Evolutionary conservation across 2,113 vertebrate species (phyloP).

Genomic region (Pseudorectes ferrugineus): DNA sequence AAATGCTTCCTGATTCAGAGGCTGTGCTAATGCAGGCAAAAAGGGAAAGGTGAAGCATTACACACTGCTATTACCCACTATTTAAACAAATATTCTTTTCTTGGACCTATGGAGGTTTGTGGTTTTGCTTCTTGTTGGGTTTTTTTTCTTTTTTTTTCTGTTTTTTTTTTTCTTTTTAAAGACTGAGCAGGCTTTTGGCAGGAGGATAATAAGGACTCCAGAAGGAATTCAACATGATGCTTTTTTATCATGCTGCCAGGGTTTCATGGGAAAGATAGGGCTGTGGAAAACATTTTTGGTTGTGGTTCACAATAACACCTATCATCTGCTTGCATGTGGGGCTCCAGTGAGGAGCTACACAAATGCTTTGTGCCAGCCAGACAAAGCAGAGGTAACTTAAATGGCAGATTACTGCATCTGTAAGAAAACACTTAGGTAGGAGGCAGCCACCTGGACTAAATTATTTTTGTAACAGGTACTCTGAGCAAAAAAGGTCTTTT

Average conservation of each 20-base stretch:
- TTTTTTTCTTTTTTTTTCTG: rapidly evolving
- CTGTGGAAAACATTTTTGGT: neutral
- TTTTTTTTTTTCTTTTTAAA: neutral
- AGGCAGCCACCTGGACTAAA: neutral
- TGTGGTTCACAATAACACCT: neutral
- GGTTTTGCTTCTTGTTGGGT: neutral
- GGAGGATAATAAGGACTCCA: constrained; percentile 17
- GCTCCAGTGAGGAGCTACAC: neutral
- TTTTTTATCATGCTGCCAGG: neutral
- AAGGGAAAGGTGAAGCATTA: neutral
- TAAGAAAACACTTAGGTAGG: neutral
- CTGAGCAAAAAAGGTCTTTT: neutral
- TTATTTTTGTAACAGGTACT: neutral
- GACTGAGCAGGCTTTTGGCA: constrained; percentile 22
- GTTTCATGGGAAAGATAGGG: neutral
- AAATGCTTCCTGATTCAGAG: neutral
- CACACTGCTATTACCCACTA: neutral
- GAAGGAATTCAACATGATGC: constrained; percentile 1
- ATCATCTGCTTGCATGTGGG: neutral
- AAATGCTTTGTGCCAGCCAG: neutral
- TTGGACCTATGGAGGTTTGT: neutral
- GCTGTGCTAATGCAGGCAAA: neutral
- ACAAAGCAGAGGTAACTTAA: neutral
- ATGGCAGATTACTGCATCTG: neutral
- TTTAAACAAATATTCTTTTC: constrained; percentile 29